Conservation (phyloP, 2,113 vertebrate genomes). For the Synodontis membranacea region DNA sequence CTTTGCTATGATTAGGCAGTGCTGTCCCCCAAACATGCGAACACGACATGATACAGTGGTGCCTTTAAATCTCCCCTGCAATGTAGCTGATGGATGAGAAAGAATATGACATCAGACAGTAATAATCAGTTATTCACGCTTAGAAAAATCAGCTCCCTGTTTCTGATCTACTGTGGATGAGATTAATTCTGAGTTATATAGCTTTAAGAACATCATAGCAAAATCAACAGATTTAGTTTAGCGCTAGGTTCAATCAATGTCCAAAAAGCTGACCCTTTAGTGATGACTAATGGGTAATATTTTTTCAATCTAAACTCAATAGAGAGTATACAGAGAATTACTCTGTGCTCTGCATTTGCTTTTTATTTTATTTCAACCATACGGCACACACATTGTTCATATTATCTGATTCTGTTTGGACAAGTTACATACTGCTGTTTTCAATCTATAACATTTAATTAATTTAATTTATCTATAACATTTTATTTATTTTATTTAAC, state of each 20-base stretch:
- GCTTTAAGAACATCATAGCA: background rate
- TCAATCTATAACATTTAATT: too few species aligned
- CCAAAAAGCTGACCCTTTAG: background rate
- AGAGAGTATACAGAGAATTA: background rate
- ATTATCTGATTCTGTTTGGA: too few species aligned
- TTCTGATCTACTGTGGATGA: background rate
- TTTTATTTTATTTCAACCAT: too few species aligned
- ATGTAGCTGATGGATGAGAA: slow-evolving; percentile 73
- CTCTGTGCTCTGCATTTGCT: background rate
- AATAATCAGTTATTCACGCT: slow-evolving; percentile 70
- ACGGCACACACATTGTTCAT: too few species aligned
- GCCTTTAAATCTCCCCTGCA: slow-evolving; percentile 63
- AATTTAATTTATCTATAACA: too few species aligned
- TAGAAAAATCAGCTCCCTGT: slow-evolving; percentile 15
- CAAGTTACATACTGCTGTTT: too few species aligned
- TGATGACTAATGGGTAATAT: background rate
- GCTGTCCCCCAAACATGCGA: slow-evolving; percentile 66
- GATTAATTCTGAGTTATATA: background rate
- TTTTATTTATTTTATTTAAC: too few species aligned
- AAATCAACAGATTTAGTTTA: background rate
- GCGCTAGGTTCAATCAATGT: background rate
- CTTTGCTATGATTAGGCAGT: slow-evolving; percentile 65
- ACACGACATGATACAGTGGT: slow-evolving; percentile 64
- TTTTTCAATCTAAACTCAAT: background rate
- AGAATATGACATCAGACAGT: slow-evolving; percentile 64